These are phyloP conservation scores for Petrolisthes manimaculis DNA, from an alignment of 2,888 invertebrate species.

Conservation along the genomic window DNA sequence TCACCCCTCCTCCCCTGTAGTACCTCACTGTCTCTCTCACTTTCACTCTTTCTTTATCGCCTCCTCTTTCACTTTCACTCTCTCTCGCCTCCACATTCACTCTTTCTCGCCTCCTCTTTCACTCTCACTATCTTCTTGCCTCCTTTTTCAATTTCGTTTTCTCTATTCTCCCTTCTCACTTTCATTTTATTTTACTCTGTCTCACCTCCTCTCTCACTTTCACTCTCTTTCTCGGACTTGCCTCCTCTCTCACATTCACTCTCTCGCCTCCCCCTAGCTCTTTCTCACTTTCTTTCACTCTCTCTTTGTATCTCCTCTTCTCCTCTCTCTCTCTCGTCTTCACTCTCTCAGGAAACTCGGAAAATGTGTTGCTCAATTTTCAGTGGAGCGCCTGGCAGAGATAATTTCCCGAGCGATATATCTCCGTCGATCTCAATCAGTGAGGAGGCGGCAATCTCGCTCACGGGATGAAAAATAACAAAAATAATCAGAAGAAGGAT, in stretches of 20 bases:
- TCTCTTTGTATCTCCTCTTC: not conserved
- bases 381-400: slow-evolving; percentile 48
- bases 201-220: not conserved
- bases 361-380: slow-evolving; percentile 59
- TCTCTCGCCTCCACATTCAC: not conserved
- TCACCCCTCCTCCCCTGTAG: not conserved
- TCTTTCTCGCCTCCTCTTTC: not conserved
- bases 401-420: slow-evolving; percentile 54
- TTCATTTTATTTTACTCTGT: not conserved
- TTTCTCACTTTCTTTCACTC: not conserved
- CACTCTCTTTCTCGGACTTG: not conserved
- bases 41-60: not conserved
- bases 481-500: slow-evolving; percentile 2
- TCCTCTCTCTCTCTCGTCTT: slow-evolving; percentile 6
- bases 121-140: not conserved
- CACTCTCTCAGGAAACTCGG: slow-evolving; percentile 19
- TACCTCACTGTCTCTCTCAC: not conserved
- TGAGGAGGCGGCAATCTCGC: slow-evolving; percentile 53
- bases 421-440: slow-evolving; percentile 55
- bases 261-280: too few relatives aligned
- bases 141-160: too few relatives aligned
- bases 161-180: not conserved
- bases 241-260: not conserved
- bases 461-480: slow-evolving; percentile 22
- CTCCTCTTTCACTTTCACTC: not conserved